phyloP scores from a whole-genome alignment of 1,140 invertebrate genomes.

The Lutraria rhynchaena region DNA sequence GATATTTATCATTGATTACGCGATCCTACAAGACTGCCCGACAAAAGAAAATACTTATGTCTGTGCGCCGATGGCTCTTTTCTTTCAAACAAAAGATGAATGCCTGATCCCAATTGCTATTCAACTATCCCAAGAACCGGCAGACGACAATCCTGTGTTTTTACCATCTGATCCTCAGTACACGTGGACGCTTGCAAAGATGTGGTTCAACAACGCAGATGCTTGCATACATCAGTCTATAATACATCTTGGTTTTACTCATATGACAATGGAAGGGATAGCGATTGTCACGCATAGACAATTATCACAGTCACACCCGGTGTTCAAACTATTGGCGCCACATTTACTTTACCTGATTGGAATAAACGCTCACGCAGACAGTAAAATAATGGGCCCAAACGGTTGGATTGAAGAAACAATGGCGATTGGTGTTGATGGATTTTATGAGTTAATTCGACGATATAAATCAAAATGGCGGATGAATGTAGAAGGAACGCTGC shows the following conservation, averaged over 20 bases:
- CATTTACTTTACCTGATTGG: constrained; percentile 83
- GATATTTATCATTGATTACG: constrained; percentile 65
- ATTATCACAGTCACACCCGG: constrained; percentile 83
- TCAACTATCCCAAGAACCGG: constrained; percentile 79
- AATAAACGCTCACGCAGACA: constrained; percentile 72
- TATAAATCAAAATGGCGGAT: constrained; percentile 30
- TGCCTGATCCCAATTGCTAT: constrained; percentile 81
- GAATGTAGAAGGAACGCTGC: constrained; percentile 35
- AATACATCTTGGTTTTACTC: constrained; percentile 82
- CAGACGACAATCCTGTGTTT: constrained; percentile 81
- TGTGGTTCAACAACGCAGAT: constrained; percentile 84
- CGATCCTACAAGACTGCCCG: constrained; percentile 56
- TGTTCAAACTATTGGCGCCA: constrained; percentile 83
- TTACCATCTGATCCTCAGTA: constrained; percentile 81
- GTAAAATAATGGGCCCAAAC: not conserved
- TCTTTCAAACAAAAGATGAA: constrained; percentile 68
- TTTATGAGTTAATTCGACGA: constrained; percentile 24
- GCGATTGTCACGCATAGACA: constrained; percentile 80
- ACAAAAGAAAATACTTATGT: constrained; percentile 5
- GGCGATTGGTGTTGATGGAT: constrained; percentile 17
- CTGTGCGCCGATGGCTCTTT: constrained; percentile 80
- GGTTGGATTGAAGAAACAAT: constrained; percentile 44
- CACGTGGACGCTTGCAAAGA: constrained; percentile 83
- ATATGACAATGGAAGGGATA: constrained; percentile 82
- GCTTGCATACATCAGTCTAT: constrained; percentile 80